Percentiles rank a stretch among this genome's conserved stretches.
phyloP scores from a whole-genome alignment of 2,888 invertebrate genomes.

The Agapetus fuscipes region DNA sequence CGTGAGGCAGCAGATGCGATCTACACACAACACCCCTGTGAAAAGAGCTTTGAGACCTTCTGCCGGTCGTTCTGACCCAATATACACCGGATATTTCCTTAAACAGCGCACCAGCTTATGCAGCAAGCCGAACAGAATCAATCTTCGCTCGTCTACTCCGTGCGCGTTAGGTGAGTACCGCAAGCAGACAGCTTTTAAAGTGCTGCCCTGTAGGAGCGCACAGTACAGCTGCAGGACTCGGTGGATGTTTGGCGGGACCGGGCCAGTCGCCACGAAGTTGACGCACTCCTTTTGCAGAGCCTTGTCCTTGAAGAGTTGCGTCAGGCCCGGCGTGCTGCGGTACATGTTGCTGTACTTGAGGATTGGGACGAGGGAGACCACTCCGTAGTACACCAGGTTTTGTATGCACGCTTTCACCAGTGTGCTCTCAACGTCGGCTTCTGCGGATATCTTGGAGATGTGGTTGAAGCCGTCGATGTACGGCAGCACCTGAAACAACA shows the following conservation, averaged over 20 bases:
- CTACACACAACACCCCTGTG: slow-evolving; percentile 71
- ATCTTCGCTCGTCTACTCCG: slow-evolving; percentile 38
- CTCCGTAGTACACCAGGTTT: slow-evolving; percentile 74
- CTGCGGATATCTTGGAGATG: slow-evolving; percentile 77
- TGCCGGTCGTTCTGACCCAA: slow-evolving; percentile 36
- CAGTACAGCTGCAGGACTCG: slow-evolving; percentile 18
- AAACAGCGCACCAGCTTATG: slow-evolving; percentile 50
- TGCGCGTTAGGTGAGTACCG: slow-evolving; percentile 25
- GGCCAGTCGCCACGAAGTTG: slow-evolving; percentile 32
- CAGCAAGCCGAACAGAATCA: slow-evolving; percentile 48
- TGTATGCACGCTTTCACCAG: slow-evolving; percentile 91
- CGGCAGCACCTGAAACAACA: slow-evolving; percentile 64
- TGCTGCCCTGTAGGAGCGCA: slow-evolving; percentile 30
- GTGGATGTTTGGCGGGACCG: slow-evolving; percentile 21
- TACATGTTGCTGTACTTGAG: slow-evolving; percentile 83
- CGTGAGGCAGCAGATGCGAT: slow-evolving; percentile 85
- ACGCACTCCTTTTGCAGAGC: slow-evolving; percentile 64
- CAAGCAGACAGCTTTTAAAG: slow-evolving; percentile 36
- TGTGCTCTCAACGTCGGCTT: slow-evolving; percentile 88
- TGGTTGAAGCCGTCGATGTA: slow-evolving; percentile 91
- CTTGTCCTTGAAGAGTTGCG: slow-evolving; percentile 54
- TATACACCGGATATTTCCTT: slow-evolving; percentile 32
- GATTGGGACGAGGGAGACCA: slow-evolving; percentile 66
- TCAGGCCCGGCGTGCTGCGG: slow-evolving; percentile 65
- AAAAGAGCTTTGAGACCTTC: slow-evolving; percentile 55